Percentiles rank a stretch among this genome's conserved stretches.
Evolutionary conservation across 2,797 vertebrate species (phyloP).

Genomic region (Halcyon chelicuti): DNA sequence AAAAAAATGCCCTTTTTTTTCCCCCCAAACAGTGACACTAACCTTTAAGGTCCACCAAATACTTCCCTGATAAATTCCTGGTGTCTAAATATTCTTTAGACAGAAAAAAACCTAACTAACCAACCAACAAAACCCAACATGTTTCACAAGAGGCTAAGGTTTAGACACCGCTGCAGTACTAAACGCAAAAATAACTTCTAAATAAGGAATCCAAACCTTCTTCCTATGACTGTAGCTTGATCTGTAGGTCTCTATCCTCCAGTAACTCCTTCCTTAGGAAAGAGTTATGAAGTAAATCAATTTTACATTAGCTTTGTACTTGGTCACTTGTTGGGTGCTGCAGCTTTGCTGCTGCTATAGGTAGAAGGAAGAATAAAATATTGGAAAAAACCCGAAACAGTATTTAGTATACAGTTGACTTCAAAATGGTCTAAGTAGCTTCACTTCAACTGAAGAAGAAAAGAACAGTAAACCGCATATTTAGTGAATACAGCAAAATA

Average conservation of each 20-base stretch:
- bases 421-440: not conserved
- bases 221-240: not conserved
- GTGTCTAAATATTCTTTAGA: not conserved
- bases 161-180: not conserved
- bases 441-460: no score
- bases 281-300: not conserved
- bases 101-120: not conserved
- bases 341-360: not conserved
- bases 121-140: fast-evolving
- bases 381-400: not conserved
- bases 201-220: not conserved
- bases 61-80: not conserved
- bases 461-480: no score
- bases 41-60: not conserved
- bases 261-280: no score
- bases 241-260: not conserved
- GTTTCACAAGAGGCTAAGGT: not conserved
- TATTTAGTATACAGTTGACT: not conserved
- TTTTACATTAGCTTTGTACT: not conserved
- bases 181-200: not conserved
- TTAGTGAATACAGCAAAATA: no score
- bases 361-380: not conserved
- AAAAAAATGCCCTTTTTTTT: not conserved
- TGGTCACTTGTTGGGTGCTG: not conserved
- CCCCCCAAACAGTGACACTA: not conserved